Evolutionary conservation across 2,888 invertebrate genomes (phyloP).

Genomic region (Drosophila testacea): DNA sequence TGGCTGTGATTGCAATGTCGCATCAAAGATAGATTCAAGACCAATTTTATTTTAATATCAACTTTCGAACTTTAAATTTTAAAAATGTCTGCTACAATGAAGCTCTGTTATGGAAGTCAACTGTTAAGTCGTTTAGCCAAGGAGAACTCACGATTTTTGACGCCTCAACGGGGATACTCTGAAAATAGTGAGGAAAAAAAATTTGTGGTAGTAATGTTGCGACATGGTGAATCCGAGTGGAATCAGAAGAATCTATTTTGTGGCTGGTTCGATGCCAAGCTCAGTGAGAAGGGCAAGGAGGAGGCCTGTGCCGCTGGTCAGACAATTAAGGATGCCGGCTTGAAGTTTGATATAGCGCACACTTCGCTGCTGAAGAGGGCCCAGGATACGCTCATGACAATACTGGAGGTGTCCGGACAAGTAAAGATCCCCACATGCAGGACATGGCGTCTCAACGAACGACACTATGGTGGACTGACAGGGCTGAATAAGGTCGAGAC

Average conservation of each 20-base stretch:
- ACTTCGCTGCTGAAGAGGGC: conserved; percentile 93
- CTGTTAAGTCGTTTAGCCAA: neutral
- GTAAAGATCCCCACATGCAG: conserved; percentile 88
- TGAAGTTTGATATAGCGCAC: conserved; percentile 92
- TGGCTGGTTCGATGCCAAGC: conserved; percentile 90
- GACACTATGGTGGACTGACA: conserved; percentile 94
- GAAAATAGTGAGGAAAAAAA: conserved; percentile 66
- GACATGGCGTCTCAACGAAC: conserved; percentile 94
- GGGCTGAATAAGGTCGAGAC: conserved; percentile 95
- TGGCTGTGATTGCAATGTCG: neutral
- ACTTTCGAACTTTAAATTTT: neutral
- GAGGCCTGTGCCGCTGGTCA: conserved; percentile 88
- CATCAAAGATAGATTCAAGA: neutral
- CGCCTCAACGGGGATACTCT: neutral
- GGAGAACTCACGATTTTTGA: neutral
- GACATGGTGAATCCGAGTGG: conserved; percentile 92
- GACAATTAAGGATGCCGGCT: conserved; percentile 90
- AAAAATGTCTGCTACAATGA: conserved; percentile 28
- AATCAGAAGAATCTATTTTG: conserved; percentile 91
- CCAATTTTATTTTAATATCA: neutral
- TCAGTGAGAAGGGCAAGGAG: conserved; percentile 87
- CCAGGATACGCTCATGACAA: conserved; percentile 89
- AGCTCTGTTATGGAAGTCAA: neutral
- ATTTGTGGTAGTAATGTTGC: conserved; percentile 90
- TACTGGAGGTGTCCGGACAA: conserved; percentile 89